Conservation (phyloP, 2,797 vertebrate species). For the Pelodytes ibericus region DNA sequence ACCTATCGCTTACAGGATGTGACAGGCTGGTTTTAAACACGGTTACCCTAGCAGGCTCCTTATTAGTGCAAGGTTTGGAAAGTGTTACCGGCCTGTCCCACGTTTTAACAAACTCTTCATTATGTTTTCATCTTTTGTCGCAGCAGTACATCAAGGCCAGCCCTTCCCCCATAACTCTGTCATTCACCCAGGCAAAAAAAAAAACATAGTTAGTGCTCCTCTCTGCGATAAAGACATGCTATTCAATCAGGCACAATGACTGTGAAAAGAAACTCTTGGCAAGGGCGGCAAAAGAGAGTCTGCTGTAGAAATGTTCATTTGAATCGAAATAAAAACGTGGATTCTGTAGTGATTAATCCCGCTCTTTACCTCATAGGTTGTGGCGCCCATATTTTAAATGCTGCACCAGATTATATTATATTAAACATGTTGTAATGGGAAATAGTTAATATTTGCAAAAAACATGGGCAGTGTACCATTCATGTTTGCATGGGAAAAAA, state of each 20-base stretch:
- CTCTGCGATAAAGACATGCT: neutral
- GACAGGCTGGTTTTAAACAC: neutral
- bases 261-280: constrained; percentile 11
- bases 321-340: neutral
- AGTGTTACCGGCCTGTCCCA: neutral
- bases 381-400: too few relatives aligned
- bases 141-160: neutral
- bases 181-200: constrained; percentile 22
- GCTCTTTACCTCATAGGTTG: neutral
- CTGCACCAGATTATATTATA: too few relatives aligned
- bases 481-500: neutral
- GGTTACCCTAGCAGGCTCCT: neutral
- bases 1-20: neutral
- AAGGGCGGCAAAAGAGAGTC: neutral
- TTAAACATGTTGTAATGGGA: too few relatives aligned
- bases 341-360: neutral
- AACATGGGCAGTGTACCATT: neutral
- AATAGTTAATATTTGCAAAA: neutral
- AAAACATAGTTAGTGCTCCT: neutral
- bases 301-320: neutral
- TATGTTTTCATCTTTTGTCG: neutral
- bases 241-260: constrained; percentile 36
- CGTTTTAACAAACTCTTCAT: constrained; percentile 1
- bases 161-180: constrained; percentile 29
- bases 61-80: neutral